Percentiles rank a stretch among this genome's conserved stretches.
These are phyloP conservation scores for Orthonychiurus folsomi DNA, from an alignment of 2,888 invertebrate genomes.

Conservation along the genomic window DNA sequence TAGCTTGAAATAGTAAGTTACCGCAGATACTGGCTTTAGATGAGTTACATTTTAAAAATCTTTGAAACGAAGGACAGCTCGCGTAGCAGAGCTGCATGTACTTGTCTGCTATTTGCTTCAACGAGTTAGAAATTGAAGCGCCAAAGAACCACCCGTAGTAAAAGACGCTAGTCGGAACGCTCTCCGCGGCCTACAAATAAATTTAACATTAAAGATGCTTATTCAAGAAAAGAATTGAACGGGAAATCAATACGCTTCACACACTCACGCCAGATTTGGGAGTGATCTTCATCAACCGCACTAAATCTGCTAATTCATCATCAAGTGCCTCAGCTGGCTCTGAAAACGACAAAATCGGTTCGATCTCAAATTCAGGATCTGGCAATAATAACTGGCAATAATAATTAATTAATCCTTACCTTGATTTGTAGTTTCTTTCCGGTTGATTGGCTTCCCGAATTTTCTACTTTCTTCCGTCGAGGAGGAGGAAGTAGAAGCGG, in stretches of 20 bases:
- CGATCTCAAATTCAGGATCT: not conserved
- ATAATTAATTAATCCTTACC: no score
- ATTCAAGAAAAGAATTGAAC: not conserved
- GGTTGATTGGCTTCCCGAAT: no score
- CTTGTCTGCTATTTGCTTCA: slow-evolving; percentile 20
- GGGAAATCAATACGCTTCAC: no score
- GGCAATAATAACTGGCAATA: no score
- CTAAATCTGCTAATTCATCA: not conserved
- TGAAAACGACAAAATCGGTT: not conserved
- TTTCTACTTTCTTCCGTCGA: not conserved
- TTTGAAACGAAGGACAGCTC: slow-evolving; percentile 4
- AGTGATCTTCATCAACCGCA: slow-evolving; percentile 4
- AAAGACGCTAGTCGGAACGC: slow-evolving; percentile 11
- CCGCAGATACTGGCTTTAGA: not conserved
- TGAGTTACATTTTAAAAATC: slow-evolving; percentile 21
- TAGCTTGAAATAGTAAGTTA: no score
- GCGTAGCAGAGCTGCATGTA: slow-evolving; percentile 19
- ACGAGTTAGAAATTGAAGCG: slow-evolving; percentile 20
- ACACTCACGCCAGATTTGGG: not conserved
- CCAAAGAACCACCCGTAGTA: slow-evolving; percentile 36
- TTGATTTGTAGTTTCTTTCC: slow-evolving; percentile 46
- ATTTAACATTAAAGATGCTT: not conserved
- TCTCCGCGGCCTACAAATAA: not conserved
- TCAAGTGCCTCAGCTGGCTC: slow-evolving; percentile 2
- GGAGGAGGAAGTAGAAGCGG: not conserved